Conservation (phyloP, 2,113 vertebrate species). For the Cebus imitator region DNA sequence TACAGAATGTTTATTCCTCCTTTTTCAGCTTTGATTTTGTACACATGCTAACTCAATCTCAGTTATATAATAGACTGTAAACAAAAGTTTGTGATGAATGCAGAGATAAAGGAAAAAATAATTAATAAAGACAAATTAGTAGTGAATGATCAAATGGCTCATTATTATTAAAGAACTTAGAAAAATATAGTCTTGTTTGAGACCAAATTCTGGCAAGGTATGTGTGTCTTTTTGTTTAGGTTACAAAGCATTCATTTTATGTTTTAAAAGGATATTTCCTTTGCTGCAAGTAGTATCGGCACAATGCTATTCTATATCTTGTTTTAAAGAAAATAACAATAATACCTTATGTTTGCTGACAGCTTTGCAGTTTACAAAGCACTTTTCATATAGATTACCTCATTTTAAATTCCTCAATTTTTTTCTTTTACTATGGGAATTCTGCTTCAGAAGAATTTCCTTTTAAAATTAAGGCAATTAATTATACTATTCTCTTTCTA, state of each 20-base stretch:
- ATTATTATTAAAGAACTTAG: slow-evolving; percentile 24
- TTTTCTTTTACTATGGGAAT: slow-evolving; percentile 45
- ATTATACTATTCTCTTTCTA: background rate
- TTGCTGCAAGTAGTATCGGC: background rate
- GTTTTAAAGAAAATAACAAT: slow-evolving; percentile 54
- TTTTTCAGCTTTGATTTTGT: slow-evolving; percentile 16
- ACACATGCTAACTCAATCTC: background rate
- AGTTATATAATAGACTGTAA: background rate
- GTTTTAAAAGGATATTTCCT: slow-evolving; percentile 21
- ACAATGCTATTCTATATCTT: background rate
- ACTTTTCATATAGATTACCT: slow-evolving; percentile 50
- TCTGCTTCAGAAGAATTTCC: slow-evolving; percentile 22
- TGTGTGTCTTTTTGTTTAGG: background rate
- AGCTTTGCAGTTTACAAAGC: slow-evolving; percentile 31
- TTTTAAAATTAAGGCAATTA: slow-evolving; percentile 53
- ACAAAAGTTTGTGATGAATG: background rate
- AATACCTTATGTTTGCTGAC: background rate
- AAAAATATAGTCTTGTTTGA: slow-evolving; percentile 5
- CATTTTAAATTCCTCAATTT: slow-evolving; percentile 32
- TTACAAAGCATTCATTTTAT: slow-evolving; percentile 22
- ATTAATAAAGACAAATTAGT: background rate
- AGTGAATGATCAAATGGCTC: background rate
- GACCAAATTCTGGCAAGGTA: background rate
- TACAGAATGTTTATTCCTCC: background rate
- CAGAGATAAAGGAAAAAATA: background rate